Conservation (phyloP, 2,797 vertebrate species). For the Trichosurus vulpecula region DNA sequence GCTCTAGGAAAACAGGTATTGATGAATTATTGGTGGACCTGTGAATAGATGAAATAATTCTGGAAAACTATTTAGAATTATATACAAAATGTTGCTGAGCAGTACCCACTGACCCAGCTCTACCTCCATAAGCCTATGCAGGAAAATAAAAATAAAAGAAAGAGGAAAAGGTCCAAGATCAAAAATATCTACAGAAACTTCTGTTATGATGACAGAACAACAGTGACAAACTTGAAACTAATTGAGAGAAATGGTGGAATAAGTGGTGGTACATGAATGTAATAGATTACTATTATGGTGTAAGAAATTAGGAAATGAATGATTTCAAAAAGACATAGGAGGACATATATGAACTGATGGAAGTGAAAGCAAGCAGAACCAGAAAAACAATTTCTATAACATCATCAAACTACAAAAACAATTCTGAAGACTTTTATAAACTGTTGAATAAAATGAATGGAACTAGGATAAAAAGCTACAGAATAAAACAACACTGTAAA, state of each 20-base stretch:
- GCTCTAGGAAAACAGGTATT: neutral
- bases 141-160: neutral
- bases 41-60: neutral
- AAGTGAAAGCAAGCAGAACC: neutral
- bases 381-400: too few species aligned
- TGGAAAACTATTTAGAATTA: neutral
- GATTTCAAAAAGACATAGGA: neutral
- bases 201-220: neutral
- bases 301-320: neutral
- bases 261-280: neutral
- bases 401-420: too few species aligned
- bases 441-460: too few species aligned
- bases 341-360: neutral
- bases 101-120: neutral
- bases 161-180: neutral
- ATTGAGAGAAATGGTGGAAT: neutral
- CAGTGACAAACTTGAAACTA: neutral
- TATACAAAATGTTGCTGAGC: neutral
- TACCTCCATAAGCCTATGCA: neutral
- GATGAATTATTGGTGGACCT: neutral
- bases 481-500: too few species aligned
- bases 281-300: neutral
- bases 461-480: too few species aligned
- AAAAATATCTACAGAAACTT: neutral
- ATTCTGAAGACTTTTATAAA: too few species aligned